Percentiles rank a stretch among this genome's conserved stretches.
Conservation (phyloP, 2,113 vertebrate species). For the Tyrannus savana region DNA sequence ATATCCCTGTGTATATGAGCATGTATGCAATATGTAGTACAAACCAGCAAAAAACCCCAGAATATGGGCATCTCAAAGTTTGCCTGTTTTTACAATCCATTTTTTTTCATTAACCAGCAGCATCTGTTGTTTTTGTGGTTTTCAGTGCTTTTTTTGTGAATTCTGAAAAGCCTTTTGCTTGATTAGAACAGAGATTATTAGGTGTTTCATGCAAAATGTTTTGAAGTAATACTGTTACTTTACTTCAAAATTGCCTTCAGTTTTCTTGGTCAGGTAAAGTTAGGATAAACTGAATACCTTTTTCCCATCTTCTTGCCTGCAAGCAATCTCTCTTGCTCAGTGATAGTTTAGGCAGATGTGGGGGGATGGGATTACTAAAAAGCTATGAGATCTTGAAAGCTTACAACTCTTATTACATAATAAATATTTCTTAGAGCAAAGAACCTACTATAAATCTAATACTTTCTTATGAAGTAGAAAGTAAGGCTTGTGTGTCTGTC, state of each 20-base stretch:
- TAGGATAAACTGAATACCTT: not conserved
- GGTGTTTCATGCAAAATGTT: not conserved
- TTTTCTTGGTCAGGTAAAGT: not conserved
- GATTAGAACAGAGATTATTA: not conserved
- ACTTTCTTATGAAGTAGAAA: not conserved
- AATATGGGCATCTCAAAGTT: not conserved
- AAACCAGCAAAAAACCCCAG: not conserved
- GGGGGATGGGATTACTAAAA: not conserved
- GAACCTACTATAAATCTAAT: not conserved
- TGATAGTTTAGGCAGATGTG: not conserved
- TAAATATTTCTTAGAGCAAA: not conserved
- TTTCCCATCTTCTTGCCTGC: not conserved
- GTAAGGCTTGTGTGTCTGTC: not conserved
- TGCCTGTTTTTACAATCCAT: not conserved
- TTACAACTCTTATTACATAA: not conserved
- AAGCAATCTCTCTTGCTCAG: accelerated
- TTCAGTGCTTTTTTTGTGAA: not conserved
- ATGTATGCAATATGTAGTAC: not conserved
- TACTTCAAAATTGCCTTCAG: not conserved
- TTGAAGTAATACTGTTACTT: not conserved
- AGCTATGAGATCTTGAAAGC: not conserved
- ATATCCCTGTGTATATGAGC: not conserved
- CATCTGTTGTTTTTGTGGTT: not conserved
- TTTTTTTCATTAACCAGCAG: not conserved
- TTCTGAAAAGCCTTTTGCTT: not conserved